These are phyloP conservation scores for Selenia dentaria DNA, from an alignment of 2,888 invertebrate species.

Conservation along the genomic window DNA sequence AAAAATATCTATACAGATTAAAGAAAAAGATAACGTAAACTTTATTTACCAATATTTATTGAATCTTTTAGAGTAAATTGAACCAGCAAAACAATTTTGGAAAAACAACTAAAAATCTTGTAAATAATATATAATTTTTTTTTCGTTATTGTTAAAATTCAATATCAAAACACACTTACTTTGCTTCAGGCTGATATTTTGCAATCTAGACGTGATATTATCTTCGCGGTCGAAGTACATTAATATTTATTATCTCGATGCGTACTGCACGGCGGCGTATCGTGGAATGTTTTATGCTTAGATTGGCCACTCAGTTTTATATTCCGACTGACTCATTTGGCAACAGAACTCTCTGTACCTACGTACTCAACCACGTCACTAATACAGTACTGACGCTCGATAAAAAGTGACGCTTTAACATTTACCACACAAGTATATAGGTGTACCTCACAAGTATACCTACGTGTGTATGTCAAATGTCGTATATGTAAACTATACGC, in stretches of 20 bases:
- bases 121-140: no score
- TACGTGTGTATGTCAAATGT: neutral
- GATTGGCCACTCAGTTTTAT: slow-evolving; percentile 64
- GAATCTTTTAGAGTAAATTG: no score
- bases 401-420: slow-evolving; percentile 55
- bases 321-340: slow-evolving; percentile 73
- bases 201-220: slow-evolving; percentile 62
- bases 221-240: slow-evolving; percentile 74
- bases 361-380: slow-evolving; percentile 63
- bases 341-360: slow-evolving; percentile 61
- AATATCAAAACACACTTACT: slow-evolving; percentile 52
- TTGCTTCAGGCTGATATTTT: slow-evolving; percentile 63
- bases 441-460: neutral
- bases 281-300: slow-evolving; percentile 58
- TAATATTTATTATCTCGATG: slow-evolving; percentile 42
- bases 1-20: no score
- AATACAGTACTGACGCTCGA: slow-evolving; percentile 59
- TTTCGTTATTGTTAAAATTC: no score
- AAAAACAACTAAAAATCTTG: no score
- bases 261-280: slow-evolving; percentile 42
- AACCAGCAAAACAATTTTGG: no score
- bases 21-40: no score
- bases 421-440: slow-evolving; percentile 24
- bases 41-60: no score
- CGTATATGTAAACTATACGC: neutral